Evolutionary conservation across 2,797 vertebrate species (phyloP), one percentile per base, ranked within the genome.

Genomic region (Micromesistius poutassou): DNA sequence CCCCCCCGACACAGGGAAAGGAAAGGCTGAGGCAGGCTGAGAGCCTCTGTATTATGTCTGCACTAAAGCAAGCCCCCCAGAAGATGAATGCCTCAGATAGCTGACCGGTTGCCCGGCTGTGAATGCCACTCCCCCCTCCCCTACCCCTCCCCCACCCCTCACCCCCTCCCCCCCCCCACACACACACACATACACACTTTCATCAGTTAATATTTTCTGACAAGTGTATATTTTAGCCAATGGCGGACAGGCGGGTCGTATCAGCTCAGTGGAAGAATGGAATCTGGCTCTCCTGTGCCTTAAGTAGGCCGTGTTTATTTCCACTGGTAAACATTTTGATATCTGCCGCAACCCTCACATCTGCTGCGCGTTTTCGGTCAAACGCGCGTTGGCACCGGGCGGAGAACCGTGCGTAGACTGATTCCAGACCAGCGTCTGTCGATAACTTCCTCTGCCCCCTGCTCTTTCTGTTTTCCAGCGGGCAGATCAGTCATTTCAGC

Each of bases 161-260:
- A 19, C 40, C 10, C 40, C 10, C 40, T 1, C 19, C 4, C 46
- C 46, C 12, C 19, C 0, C 46, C 12, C 46, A 1, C 46, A 22
- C 7, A 0, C 55, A 19, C 46, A 5, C 50, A n/a, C 62, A 13
- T 25, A 66, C 2, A 66, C 76, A 0, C 88, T 93, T 93, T 94
- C 92, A 93, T 94, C 91, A 93, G 90, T 93, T 94, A 92, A 94
- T 94, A 93, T 93, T 93, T 94, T 92, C 90, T 94, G 93, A 94
- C 94, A 94, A 93, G 91, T 94, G 93, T 94, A 92, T 94, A 94
- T 95, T 94, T 94, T 92, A 94, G 91, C 91, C 90, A 92, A 87
- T 89, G 92, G 90, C 89, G 80, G 88, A 89, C 91, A 91, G 91
- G 91, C 90, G 78, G 90, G 87, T 89, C 88, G 90, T 93, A 94